Conservation (phyloP, 2,888 invertebrate genomes). For the Epiblema foenella region DNA sequence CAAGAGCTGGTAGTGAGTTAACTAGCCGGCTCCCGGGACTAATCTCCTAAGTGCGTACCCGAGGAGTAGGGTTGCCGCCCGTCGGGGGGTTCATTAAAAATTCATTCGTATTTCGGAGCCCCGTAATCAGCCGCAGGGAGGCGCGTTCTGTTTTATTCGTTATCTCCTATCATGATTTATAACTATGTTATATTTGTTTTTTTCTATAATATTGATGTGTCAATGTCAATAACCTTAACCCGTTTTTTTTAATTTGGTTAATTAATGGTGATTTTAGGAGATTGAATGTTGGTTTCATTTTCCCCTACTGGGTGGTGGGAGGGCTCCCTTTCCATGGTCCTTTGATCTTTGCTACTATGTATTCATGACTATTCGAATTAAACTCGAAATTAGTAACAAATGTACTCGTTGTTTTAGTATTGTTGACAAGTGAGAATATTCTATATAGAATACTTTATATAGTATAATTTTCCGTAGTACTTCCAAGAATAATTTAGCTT, state of each 20-base stretch:
- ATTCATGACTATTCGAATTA: slow-evolving; percentile 53
- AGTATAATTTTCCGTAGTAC: neutral
- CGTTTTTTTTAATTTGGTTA: slow-evolving; percentile 75
- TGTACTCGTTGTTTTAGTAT: slow-evolving; percentile 7
- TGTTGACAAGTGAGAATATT: neutral
- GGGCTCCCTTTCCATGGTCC: slow-evolving; percentile 55
- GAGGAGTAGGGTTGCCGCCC: slow-evolving; percentile 54
- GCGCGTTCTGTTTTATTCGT: slow-evolving; percentile 65
- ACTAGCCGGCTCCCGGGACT: slow-evolving; percentile 76
- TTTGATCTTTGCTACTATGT: slow-evolving; percentile 62
- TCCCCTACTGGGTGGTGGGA: slow-evolving; percentile 62
- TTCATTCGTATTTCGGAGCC: slow-evolving; percentile 83
- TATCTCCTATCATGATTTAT: slow-evolving; percentile 69
- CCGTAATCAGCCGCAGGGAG: slow-evolving; percentile 75
- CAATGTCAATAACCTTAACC: slow-evolving; percentile 38
- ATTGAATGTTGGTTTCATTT: slow-evolving; percentile 74
- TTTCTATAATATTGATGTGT: slow-evolving; percentile 31
- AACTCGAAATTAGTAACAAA: slow-evolving; percentile 44
- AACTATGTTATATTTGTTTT: slow-evolving; percentile 52
- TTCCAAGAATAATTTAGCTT: neutral
- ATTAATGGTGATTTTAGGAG: slow-evolving; percentile 80
- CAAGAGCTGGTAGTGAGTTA: slow-evolving; percentile 63
- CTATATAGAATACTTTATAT: neutral
- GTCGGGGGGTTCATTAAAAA: slow-evolving; percentile 79
- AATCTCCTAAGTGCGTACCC: slow-evolving; percentile 83